Evolutionary conservation across 2,888 invertebrate species (phyloP).

Genomic region (Lycia hirtaria): DNA sequence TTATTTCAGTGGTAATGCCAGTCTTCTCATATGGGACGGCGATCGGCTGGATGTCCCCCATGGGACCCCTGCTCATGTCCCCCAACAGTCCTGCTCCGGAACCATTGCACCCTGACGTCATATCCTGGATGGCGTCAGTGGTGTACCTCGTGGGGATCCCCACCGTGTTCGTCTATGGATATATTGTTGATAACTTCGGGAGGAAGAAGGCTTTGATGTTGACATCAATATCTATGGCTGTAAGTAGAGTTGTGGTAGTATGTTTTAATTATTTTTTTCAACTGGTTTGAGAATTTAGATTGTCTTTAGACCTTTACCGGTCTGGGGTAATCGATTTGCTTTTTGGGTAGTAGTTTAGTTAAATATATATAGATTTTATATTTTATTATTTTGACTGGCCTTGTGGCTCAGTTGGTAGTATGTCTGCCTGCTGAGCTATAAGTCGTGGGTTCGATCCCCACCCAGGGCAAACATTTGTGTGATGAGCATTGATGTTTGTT

Average conservation of each 20-base stretch:
- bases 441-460: too few species aligned
- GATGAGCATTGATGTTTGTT: too few species aligned
- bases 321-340: too few species aligned
- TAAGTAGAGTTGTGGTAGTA: slow-evolving; percentile 49
- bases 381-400: too few species aligned
- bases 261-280: not conserved
- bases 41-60: slow-evolving; percentile 85
- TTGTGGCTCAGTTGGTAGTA: too few species aligned
- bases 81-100: slow-evolving; percentile 67
- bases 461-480: too few species aligned
- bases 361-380: too few species aligned
- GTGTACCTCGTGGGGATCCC: slow-evolving; percentile 83
- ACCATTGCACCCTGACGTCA: slow-evolving; percentile 74
- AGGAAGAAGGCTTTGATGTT: slow-evolving; percentile 79
- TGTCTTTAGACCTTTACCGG: too few species aligned
- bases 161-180: slow-evolving; percentile 83
- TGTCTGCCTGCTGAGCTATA: too few species aligned
- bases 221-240: slow-evolving; percentile 74
- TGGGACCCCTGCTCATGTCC: slow-evolving; percentile 80
- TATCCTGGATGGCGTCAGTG: slow-evolving; percentile 85
- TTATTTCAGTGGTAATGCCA: slow-evolving; percentile 79
- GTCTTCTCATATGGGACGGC: slow-evolving; percentile 83
- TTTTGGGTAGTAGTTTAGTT: too few species aligned
- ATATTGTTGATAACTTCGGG: slow-evolving; percentile 80
- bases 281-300: too few species aligned